Evolutionary conservation across 2,113 vertebrate species (phyloP).

Genomic region (Peromyscus maniculatus): DNA sequence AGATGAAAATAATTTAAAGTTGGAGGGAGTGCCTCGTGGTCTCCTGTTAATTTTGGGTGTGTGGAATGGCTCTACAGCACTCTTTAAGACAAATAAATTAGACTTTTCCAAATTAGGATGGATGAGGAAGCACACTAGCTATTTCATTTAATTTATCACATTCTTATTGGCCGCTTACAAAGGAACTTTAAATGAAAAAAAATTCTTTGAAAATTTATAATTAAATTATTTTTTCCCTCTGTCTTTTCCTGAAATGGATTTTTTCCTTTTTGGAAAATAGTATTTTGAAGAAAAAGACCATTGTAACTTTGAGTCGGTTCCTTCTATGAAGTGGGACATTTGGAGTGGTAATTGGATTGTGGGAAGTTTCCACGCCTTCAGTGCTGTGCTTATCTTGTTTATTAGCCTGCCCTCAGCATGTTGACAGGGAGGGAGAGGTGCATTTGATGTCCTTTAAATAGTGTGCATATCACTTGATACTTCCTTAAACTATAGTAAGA

Average conservation of each 20-base stretch:
- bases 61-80: background rate
- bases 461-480: background rate
- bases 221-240: background rate
- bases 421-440: background rate
- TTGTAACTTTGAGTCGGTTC: background rate
- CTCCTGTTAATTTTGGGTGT: background rate
- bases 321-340: background rate
- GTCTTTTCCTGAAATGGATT: background rate
- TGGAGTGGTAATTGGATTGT: background rate
- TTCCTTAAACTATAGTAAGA: background rate
- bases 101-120: background rate
- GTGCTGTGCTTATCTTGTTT: background rate
- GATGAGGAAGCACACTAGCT: background rate
- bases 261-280: background rate
- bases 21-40: background rate
- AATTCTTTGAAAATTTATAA: background rate
- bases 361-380: background rate
- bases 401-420: background rate
- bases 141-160: background rate
- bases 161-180: background rate
- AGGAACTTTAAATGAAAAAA: background rate
- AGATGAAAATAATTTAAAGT: constrained; percentile 31
- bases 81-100: constrained; percentile 11
- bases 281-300: background rate
- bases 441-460: background rate